Evolutionary conservation across 2,113 vertebrate genomes (phyloP), one percentile per base, ranked within the genome.

Genomic region (Garra rufa): DNA sequence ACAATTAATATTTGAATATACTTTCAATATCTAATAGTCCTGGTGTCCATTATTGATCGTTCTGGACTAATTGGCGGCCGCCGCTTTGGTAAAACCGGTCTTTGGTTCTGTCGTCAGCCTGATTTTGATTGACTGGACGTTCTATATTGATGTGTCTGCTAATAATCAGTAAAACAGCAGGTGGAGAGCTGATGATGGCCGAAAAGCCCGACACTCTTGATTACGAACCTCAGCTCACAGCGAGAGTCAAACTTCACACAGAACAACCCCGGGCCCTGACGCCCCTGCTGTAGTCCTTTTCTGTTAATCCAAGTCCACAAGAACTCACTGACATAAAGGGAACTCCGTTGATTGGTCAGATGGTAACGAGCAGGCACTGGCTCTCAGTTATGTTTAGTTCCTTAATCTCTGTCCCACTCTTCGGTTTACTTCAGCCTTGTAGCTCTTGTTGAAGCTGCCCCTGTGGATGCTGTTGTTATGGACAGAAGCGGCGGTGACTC

Each of bases 91-190:
- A 30, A 65, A 67, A 50, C 24, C 14, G 26, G 4, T 10, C 41
- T 65, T 76, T 9, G 50, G 28, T 7, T 30, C 59, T 21, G 19
- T 77, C n/a, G 3, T 77, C 74, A 19, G 30, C 14, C 30, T 76
- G 57, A 48, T 76, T 84, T 83, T 77, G 83, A 77, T 55, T 55
- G 76, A 57, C 28, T 9, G n/a, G 30, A n/a, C 14, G 0, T 46
- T 80, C 48, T 38, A n/a, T 38, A 48, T 71, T 80, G 75, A 52
- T 28, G 24, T 44, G 48, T 80, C 34, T n/a, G 30, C 41, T 41
- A 24, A 76, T 52, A 67, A 84, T 77, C 75, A 80, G 57, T 73
- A 61, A 59, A 61, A 38, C 83, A 73, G 76, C 76, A 63, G 83
- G 83, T 46, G 44, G 34, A 50, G 15, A 17, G 55, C 34, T 76